These are phyloP conservation scores for Anguilla rostrata DNA, from an alignment of 2,113 vertebrate species.

Conservation along the genomic window DNA sequence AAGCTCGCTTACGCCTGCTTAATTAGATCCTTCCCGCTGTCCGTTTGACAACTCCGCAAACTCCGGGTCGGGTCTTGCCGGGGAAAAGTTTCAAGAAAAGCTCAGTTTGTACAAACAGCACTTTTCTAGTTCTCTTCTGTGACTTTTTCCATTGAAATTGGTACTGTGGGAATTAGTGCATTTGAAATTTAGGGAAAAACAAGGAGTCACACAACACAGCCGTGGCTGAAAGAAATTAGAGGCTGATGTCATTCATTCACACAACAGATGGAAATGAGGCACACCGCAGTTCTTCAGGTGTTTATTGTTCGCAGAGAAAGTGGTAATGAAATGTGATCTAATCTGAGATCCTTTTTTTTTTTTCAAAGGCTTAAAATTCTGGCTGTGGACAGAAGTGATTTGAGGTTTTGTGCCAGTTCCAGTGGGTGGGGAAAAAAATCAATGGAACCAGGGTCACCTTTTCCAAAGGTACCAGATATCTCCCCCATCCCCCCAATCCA, in stretches of 20 bases:
- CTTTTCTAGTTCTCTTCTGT: not conserved
- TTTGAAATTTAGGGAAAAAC: not conserved
- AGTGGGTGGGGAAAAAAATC: constrained; percentile 41
- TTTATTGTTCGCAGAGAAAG: constrained; percentile 12
- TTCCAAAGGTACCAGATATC: constrained; percentile 33
- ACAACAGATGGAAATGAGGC: not conserved
- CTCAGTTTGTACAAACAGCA: not conserved
- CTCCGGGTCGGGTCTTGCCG: not conserved
- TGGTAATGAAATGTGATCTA: constrained; percentile 32
- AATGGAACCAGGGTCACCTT: constrained; percentile 52
- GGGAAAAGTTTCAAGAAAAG: not conserved
- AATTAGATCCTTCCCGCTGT: not conserved
- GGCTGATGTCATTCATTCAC: not conserved
- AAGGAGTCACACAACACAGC: not conserved
- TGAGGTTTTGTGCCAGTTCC: constrained; percentile 38
- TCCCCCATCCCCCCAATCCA: not conserved
- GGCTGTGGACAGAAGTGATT: constrained; percentile 47
- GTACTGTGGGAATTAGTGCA: not conserved
- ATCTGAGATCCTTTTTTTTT: not conserved
- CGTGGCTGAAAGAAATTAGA: not conserved
- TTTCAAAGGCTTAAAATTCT: not conserved
- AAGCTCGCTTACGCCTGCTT: not conserved
- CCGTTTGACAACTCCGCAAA: not conserved
- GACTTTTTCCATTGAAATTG: not conserved
- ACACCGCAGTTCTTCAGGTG: constrained; percentile 18